Conservation (phyloP, 1,140 invertebrate genomes). For the roundworm (Caenorhabditis elegans) region DNA sequence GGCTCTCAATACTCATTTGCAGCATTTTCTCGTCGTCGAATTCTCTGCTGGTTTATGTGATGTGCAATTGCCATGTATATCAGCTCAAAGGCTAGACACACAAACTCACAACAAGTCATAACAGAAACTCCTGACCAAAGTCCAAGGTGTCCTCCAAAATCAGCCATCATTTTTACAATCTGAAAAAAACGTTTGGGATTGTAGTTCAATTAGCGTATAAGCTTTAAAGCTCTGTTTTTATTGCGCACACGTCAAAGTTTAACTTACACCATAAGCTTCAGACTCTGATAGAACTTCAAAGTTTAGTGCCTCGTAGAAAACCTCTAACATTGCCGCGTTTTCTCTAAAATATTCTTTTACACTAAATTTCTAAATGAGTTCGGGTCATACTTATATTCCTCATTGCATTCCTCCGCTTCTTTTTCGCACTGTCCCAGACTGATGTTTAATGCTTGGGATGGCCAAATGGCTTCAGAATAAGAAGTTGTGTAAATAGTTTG, state of each 20-base stretch:
- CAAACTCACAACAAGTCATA: constrained; percentile 57
- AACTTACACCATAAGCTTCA: constrained; percentile 58
- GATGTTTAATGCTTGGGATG: constrained; percentile 59
- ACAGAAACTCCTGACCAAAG: constrained; percentile 54
- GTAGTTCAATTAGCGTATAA: too few relatives aligned
- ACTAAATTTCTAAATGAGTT: not conserved
- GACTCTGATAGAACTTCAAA: constrained; percentile 56
- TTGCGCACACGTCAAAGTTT: too few relatives aligned
- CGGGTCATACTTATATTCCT: constrained; percentile 50
- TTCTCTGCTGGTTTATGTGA: constrained; percentile 14
- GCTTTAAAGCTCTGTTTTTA: too few relatives aligned
- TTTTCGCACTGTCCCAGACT: constrained; percentile 51
- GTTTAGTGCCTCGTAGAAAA: constrained; percentile 59
- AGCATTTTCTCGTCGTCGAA: constrained; percentile 21
- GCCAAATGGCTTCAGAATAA: constrained; percentile 60
- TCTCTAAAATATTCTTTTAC: constrained; percentile 47
- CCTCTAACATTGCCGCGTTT: constrained; percentile 60
- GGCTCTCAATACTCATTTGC: not conserved
- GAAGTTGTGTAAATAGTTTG: constrained; percentile 57
- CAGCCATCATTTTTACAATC: constrained; percentile 61
- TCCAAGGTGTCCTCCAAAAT: constrained; percentile 56
- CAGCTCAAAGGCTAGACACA: constrained; percentile 53
- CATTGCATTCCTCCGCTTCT: constrained; percentile 52
- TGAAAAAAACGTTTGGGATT: too few relatives aligned
- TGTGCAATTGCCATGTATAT: constrained; percentile 52